Conservation (phyloP, 2,113 vertebrate genomes). For the Agapornis roseicollis region DNA sequence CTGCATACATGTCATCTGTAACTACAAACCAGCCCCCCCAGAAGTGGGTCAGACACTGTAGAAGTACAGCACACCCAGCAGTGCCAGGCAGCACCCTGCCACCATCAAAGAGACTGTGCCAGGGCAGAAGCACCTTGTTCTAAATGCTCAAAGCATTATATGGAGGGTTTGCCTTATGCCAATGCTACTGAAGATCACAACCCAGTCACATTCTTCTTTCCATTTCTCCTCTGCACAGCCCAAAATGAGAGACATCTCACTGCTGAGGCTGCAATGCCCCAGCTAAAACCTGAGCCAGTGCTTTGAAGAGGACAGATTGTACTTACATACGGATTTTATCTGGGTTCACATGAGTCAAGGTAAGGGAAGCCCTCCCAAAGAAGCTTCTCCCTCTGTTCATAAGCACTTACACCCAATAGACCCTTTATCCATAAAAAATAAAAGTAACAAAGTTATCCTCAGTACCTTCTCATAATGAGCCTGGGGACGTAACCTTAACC, state of each 20-base stretch:
- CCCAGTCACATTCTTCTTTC: background rate
- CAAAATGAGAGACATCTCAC: background rate
- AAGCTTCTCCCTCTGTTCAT: background rate
- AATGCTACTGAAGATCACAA: background rate
- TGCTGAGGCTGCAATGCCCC: background rate
- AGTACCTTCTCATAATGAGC: too few species aligned
- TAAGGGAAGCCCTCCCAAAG: background rate
- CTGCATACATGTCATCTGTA: constrained; percentile 97
- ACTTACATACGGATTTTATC: background rate
- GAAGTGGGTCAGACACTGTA: background rate
- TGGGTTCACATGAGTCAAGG: background rate
- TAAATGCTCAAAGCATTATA: background rate
- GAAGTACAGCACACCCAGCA: background rate
- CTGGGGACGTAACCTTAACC: too few species aligned
- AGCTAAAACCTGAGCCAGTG: background rate
- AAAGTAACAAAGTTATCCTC: background rate
- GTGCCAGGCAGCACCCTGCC: background rate
- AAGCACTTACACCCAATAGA: background rate
- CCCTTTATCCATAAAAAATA: background rate
- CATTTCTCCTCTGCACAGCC: background rate
- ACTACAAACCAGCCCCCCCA: constrained; percentile 77
- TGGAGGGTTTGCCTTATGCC: background rate
- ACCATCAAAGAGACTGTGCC: background rate
- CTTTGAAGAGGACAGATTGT: background rate
- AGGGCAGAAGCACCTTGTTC: background rate